phyloP scores from a whole-genome alignment of 2,113 vertebrate genomes.

The Spheniscus mendiculus region DNA sequence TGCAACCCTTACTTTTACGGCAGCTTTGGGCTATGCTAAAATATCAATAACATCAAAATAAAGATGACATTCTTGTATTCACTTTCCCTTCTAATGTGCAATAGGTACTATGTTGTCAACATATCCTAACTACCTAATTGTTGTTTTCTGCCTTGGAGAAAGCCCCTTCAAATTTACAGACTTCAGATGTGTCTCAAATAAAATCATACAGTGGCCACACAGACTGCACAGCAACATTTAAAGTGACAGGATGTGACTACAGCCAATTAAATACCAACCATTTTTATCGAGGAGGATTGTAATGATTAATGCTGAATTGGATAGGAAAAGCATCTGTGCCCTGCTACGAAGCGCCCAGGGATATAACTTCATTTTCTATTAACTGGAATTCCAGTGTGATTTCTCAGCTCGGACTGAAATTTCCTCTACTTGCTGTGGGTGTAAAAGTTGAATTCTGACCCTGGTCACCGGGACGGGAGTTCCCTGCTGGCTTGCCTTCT shows the following conservation, averaged over 20 bases:
- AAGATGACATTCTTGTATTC: not conserved
- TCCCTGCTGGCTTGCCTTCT: not conserved
- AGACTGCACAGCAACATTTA: not conserved
- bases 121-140: not conserved
- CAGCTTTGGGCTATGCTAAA: not conserved
- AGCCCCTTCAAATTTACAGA: not conserved
- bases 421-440: not conserved
- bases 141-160: not conserved
- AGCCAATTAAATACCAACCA: not conserved
- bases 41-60: not conserved
- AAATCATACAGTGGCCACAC: not conserved
- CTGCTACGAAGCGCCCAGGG: not conserved
- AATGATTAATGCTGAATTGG: not conserved
- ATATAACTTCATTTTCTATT: not conserved
- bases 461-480: fast-evolving
- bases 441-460: not conserved
- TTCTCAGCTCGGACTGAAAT: not conserved
- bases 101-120: not conserved
- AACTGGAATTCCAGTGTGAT: not conserved
- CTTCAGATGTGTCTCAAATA: not conserved
- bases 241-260: not conserved
- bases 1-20: not conserved
- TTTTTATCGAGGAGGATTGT: not conserved
- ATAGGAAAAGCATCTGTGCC: not conserved
- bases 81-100: not conserved